Conservation (phyloP, 2,888 invertebrate genomes). For the Cotesia congregata region DNA sequence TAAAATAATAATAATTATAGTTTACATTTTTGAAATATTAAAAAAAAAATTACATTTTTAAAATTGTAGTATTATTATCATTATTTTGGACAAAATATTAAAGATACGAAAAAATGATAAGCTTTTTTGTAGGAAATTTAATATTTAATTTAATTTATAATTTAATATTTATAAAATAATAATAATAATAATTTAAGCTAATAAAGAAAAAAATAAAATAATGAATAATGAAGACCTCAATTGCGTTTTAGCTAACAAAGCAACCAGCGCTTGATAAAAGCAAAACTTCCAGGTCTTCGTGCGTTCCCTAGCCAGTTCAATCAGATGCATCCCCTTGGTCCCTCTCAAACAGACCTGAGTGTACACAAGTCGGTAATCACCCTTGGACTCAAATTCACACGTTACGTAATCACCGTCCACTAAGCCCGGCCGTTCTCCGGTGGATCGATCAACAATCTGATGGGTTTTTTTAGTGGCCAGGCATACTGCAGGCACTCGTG, state of each 20-base stretch:
- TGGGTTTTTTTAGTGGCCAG: slow-evolving; percentile 37
- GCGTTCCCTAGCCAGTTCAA: slow-evolving; percentile 56
- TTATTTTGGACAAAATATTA: no score
- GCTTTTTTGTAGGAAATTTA: no score
- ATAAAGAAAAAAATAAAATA: background rate
- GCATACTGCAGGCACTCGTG: slow-evolving; percentile 54
- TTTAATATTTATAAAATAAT: background rate
- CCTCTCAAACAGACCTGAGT: slow-evolving; percentile 59
- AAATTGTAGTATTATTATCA: no score
- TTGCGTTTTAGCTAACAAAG: slow-evolving; percentile 63
- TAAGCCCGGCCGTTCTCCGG: slow-evolving; percentile 59
- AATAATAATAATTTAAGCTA: background rate
- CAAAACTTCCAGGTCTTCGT: slow-evolving; percentile 65
- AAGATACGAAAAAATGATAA: no score
- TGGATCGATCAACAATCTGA: slow-evolving; percentile 53
- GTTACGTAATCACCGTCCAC: slow-evolving; percentile 62
- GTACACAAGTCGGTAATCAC: slow-evolving; percentile 48
- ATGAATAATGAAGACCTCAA: slow-evolving; percentile 53
- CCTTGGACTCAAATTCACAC: slow-evolving; percentile 50
- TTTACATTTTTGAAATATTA: no score
- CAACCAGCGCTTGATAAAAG: slow-evolving; percentile 62
- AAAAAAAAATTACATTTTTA: no score
- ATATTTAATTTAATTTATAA: no score
- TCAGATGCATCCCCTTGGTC: slow-evolving; percentile 61
- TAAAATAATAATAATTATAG: no score